Base-by-base conservation (phyloP, 2,797 vertebrate species). In the Silurus aristotelis region DNA sequence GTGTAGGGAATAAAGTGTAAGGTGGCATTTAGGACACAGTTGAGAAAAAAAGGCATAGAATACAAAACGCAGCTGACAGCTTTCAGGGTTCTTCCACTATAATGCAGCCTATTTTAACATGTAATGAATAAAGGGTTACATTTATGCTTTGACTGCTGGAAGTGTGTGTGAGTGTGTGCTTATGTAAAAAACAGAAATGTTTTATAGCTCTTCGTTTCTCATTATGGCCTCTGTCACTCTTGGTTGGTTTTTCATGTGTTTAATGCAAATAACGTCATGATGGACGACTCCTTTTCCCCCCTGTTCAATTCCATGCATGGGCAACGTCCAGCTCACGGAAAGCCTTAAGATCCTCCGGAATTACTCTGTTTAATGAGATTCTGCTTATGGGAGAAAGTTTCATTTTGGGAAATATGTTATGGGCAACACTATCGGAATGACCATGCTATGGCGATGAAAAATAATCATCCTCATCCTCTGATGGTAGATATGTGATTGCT, bases 301-400 rank as follows among this genome's bases (percentile, higher is more conserved):
- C 64, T 85, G 48, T 92, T 93, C 89, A 93, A 94, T 93, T 94
- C 90, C 92, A 94, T 91, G 93, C 91, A 92, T 93, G 94, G 92
- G 92, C 93, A 91, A 90, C 90, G 20, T 64, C 63, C n/a, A 27
- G 66, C 75, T 73, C 46, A 27, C 48, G 25, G 52, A 64, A 27
- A 56, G 78, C 48, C 58, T 31, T 58, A 43, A 56, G 58, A 72
- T 66, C 66, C 43, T 56, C 38, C 15, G 22, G 46, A 86, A 46
- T 60, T 58, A 67, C 78, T 75, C 43, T 22, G 19, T 20, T 66
- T 81, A 81, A 73, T 82, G 68, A 75, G 70, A 81, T 73, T 25
- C 15, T 66, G 46, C 56, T 70, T 46, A 38, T 27, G 64, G 9
- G 52, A 19, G 6, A 9, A 72, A 73, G 38, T 85, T 80, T 64